These are phyloP conservation scores for Nymphalis c-album DNA, from an alignment of 2,888 invertebrate species.

Conservation along the genomic window DNA sequence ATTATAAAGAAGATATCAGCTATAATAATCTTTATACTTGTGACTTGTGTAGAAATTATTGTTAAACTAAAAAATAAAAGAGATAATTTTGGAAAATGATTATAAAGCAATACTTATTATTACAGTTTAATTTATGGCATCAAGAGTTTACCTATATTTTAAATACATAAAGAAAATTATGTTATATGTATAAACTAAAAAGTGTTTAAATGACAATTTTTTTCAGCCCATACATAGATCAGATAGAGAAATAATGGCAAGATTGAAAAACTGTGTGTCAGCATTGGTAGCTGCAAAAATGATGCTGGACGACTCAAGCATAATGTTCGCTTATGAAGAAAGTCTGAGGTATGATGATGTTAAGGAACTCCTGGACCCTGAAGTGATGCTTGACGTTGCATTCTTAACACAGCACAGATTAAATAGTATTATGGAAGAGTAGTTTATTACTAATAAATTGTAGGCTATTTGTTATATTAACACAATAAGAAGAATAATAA, in stretches of 20 bases:
- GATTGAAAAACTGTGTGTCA: slow-evolving; percentile 94
- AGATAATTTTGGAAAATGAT: too few species aligned
- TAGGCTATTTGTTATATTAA: background rate
- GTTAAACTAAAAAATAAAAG: too few species aligned
- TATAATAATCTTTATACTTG: too few species aligned
- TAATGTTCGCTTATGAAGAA: slow-evolving; percentile 94
- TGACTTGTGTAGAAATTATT: too few species aligned
- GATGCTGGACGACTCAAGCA: slow-evolving; percentile 95
- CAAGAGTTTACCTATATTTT: too few species aligned
- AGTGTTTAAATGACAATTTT: background rate
- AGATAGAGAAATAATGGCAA: slow-evolving; percentile 92
- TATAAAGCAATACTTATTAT: too few species aligned
- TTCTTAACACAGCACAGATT: slow-evolving; percentile 89
- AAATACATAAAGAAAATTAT: too few species aligned
- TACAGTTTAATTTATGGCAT: too few species aligned
- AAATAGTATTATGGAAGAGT: slow-evolving; percentile 66
- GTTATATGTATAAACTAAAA: too few species aligned
- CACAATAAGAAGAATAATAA: background rate
- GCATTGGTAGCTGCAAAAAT: slow-evolving; percentile 93
- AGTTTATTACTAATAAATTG: slow-evolving; percentile 15
- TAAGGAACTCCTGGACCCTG: slow-evolving; percentile 89
- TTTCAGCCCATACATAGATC: slow-evolving; percentile 84
- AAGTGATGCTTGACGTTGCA: slow-evolving; percentile 92
- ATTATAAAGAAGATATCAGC: too few species aligned
- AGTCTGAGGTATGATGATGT: slow-evolving; percentile 89